These are phyloP conservation scores for Drosophila insularis DNA, from an alignment of 1,140 invertebrate species.

Conservation along the genomic window DNA sequence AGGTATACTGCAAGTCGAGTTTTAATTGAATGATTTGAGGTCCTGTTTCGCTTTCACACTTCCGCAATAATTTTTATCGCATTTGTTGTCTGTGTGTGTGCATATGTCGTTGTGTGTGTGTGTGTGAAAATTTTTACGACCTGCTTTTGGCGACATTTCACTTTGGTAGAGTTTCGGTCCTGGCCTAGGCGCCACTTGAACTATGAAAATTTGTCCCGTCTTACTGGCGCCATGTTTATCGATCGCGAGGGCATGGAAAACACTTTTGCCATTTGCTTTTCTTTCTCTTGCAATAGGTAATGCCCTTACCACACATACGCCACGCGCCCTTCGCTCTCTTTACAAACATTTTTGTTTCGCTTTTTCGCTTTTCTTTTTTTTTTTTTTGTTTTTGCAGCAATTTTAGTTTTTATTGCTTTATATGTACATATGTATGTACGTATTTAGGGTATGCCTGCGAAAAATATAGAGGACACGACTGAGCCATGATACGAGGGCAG, in stretches of 20 bases:
- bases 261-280: constrained; percentile 80
- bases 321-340: background rate
- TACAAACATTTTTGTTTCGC: background rate
- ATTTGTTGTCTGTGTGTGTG: constrained; percentile 42
- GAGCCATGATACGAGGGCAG: constrained; percentile 21
- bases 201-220: constrained; percentile 82
- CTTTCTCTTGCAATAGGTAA: constrained; percentile 20
- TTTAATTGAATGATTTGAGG: constrained; percentile 12
- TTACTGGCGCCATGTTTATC: constrained; percentile 78
- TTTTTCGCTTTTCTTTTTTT: background rate
- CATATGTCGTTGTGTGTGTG: constrained; percentile 21
- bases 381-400: constrained; percentile 75
- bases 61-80: constrained; percentile 79
- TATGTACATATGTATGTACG: constrained; percentile 44
- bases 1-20: constrained; percentile 19
- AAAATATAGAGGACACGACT: constrained; percentile 43
- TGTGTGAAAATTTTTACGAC: constrained; percentile 66
- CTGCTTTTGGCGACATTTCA: constrained; percentile 71
- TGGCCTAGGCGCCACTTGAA: constrained; percentile 80
- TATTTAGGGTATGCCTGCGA: constrained; percentile 63
- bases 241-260: constrained; percentile 77
- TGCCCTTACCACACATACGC: background rate
- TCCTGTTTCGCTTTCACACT: constrained; percentile 68
- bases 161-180: constrained; percentile 32
- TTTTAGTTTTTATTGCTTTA: constrained; percentile 71